A percentile compares a stretch with the other conserved stretches of the same genome.
Conservation (phyloP, 2,797 vertebrate species). For the Peromyscus attwateri region DNA sequence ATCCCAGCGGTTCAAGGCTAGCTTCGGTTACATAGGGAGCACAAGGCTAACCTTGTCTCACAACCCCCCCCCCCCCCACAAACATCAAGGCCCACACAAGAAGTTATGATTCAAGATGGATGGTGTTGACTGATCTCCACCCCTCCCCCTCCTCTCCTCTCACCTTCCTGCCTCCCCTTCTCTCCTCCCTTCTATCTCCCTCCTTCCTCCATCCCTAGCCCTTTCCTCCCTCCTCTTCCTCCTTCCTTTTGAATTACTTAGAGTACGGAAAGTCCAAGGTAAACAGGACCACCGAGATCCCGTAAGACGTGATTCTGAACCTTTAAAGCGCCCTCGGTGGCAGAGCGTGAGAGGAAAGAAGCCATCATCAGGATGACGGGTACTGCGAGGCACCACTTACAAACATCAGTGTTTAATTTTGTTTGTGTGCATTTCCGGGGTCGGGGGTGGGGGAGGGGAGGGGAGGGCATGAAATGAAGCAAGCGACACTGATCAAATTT, state of each 20-base stretch:
- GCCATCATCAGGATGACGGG: background rate
- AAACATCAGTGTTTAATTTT: conserved; percentile 39
- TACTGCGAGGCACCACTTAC: background rate
- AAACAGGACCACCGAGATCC: conserved; percentile 1
- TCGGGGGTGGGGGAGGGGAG: background rate
- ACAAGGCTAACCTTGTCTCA: background rate
- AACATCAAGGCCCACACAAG: background rate
- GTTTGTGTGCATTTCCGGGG: background rate
- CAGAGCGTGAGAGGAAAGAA: background rate
- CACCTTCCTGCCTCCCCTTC: background rate
- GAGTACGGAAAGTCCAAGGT: background rate
- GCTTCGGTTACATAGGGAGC: background rate
- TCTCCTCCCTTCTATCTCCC: background rate
- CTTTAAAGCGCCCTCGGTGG: conserved; percentile 48
- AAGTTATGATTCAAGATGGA: background rate
- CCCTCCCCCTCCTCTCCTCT: too few relatives aligned
- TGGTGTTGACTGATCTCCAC: too few relatives aligned
- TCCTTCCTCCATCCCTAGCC: background rate
- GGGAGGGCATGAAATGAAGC: background rate
- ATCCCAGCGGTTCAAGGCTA: background rate
- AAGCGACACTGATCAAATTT: conserved; percentile 4
- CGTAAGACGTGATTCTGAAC: conserved; percentile 51
- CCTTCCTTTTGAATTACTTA: conserved; percentile 48
- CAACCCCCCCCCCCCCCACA: background rate
- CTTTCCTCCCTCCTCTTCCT: background rate